These are phyloP conservation scores for Ptiloglossa arizonensis DNA, from an alignment of 1,140 invertebrate species.

Conservation along the genomic window DNA sequence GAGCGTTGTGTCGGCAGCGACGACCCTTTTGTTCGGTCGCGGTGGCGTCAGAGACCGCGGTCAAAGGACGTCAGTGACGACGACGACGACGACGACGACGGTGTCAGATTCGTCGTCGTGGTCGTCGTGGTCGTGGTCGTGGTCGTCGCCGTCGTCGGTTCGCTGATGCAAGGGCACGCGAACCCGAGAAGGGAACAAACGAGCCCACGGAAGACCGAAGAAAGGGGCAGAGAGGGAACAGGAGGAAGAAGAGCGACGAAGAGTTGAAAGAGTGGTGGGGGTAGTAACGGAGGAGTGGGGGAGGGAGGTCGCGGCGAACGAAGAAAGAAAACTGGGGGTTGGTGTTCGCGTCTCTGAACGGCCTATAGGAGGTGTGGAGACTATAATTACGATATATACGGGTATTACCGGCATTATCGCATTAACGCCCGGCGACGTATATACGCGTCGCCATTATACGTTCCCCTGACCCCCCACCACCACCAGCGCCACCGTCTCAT, in stretches of 20 bases:
- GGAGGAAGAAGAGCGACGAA: background rate
- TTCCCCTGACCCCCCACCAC: no score
- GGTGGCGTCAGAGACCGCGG: constrained; percentile 30
- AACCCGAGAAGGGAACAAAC: constrained; percentile 57
- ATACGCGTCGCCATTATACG: constrained; percentile 43
- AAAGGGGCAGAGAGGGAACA: background rate
- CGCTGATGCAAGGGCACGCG: constrained; percentile 61
- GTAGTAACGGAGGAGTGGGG: no score
- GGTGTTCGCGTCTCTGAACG: constrained; percentile 26
- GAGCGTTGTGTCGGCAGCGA: constrained; percentile 31
- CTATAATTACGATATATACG: constrained; percentile 74
- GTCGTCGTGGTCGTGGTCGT: no score
- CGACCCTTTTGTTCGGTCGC: constrained; percentile 2
- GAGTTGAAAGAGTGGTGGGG: background rate
- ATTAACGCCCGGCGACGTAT: constrained; percentile 65
- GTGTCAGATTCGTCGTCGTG: no score
- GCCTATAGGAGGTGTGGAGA: constrained; percentile 18
- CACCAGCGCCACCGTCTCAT: no score
- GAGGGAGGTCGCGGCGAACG: background rate
- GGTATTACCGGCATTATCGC: constrained; percentile 68
- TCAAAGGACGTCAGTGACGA: constrained; percentile 63
- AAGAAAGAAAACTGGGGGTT: constrained; percentile 5
- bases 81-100: no score
- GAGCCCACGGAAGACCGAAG: background rate
- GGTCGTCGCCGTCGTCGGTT: no score